Base-by-base conservation (phyloP, 1,140 invertebrate species). In the Hylaeus volcanicus region DNA sequence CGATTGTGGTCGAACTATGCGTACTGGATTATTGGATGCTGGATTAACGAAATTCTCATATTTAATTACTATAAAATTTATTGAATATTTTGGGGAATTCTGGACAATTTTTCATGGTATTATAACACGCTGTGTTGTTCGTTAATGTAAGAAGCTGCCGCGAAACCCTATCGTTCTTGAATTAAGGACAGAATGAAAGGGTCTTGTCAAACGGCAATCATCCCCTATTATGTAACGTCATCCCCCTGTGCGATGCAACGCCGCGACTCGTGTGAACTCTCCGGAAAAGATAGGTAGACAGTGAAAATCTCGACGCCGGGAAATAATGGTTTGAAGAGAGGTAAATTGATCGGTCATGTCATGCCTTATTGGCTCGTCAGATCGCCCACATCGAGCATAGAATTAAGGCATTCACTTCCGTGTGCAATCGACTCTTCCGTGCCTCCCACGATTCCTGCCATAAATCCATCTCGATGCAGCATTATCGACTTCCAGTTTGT, bases 201-300 rank as follows among this genome's bases (percentile, higher is more conserved):
- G 84, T 83, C 87, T 88, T 81, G 91, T 92, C 90, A 91, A 91
- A 92, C 86, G 91, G 88, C 89, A 91, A 92, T 93, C 91, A 93
- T 89, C 86, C 88, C 87, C 89, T 83, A 91, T 93, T 93, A 92
- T 91, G 83, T 90, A 91, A 90, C 83, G 84, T 88, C 86, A 88
- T 76, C 74, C 89, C 91, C 90, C 87, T 48, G 84, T 55, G 63
- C 75, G 70, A 63, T 53, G 55, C 69, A 55, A 71, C n/a, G 48
- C 14, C 63, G 43, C 14, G 81, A 82, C 81, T 90, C 92, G 91
- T 92, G 91, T 93, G 92, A 93, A 92, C 88, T 86, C 73, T 87
- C 80, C 84, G 85, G 87, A 91, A 88, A 89, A 89, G 88, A 86
- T 90, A 86, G 80, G 78, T 79, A 85, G 90, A 91, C 89, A 89